Base-by-base conservation (phyloP, 23 tunicate genomes). In the Halocynthia aurantium region DNA sequence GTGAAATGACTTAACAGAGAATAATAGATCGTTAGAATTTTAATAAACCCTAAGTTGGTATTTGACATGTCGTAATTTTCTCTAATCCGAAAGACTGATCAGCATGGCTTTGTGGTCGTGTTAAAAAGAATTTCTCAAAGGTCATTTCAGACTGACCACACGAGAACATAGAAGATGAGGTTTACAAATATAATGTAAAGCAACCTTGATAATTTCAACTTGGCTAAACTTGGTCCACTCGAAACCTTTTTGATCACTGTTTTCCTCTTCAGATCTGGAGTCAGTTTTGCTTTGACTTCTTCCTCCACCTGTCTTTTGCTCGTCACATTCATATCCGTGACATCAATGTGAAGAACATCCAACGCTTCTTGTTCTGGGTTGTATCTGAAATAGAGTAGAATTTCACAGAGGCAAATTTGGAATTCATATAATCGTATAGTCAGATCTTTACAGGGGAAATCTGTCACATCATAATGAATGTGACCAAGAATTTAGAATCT, bases 261-360 rank as follows among this genome's bases (percentile, higher is more conserved):
- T 20, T 50, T 44, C 57, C 31, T 77, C 10, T 60, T 22, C 31
- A 74, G 18, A 19, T 64, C 60, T 13, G 64, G 60, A 13, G 82
- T 21, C 76, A 69, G 69, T 52, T 76, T 84, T 49, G 88, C 85
- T 11, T 68, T 58, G 62, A 76, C 31, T 51, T 85, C 87, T 52
- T 82, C 92, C 8, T 73, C 84, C 15, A 61, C 57, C 51, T 82
- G 98, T 40, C 98, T 71, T 51, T 92, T 79, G 63, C 87, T 83
- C 20, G 83, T 76, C 18, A 92, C 50, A 54, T 86, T 79, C 92
- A 92, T 92, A 85, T 92, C 84, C 62, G 77, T 87, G 12, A 92
- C 69, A 6, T 78, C 77, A 50, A 92, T 83, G 10, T 62, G 51
- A 15, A 89, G 73, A 31, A 52, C 72, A 53, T 82, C 92, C 63